Evolutionary conservation across 1,140 invertebrate genomes (phyloP).

Genomic region (Drosophila teissieri): DNA sequence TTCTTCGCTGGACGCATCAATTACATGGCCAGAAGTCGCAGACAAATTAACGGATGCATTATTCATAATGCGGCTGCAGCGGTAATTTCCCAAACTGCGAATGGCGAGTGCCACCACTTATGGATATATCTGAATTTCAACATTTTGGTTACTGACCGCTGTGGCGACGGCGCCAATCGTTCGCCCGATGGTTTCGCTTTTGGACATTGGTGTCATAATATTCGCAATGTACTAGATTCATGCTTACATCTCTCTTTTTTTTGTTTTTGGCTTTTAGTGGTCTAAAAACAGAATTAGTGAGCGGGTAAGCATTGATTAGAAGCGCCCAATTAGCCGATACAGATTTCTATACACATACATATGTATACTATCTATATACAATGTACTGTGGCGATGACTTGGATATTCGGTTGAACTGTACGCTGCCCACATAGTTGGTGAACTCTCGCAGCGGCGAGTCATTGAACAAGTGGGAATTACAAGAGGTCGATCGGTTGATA

Average conservation of each 20-base stretch:
- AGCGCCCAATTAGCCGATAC: constrained; percentile 47
- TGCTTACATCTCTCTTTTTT: neutral
- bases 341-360: constrained; percentile 9
- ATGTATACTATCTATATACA: neutral
- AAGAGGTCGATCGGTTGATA: neutral
- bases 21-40: constrained; percentile 38
- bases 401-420: constrained; percentile 29
- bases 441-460: constrained; percentile 19
- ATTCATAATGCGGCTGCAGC: constrained; percentile 44
- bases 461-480: constrained; percentile 18
- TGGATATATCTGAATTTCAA: constrained; percentile 14
- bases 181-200: constrained; percentile 36
- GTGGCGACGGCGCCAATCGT: constrained; percentile 32
- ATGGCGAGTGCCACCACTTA: constrained; percentile 15
- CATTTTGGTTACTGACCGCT: constrained; percentile 18
- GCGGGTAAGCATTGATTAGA: constrained; percentile 37
- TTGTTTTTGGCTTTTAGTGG: neutral
- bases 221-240: constrained; percentile 31
- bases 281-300: constrained; percentile 37
- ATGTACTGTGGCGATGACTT: constrained; percentile 24
- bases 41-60: constrained; percentile 56
- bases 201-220: constrained; percentile 50
- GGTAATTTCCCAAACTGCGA: constrained; percentile 27
- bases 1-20: constrained; percentile 42
- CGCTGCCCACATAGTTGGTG: constrained; percentile 14